A percentile compares a stretch with the other conserved stretches of the same genome.
Evolutionary conservation across 2,888 invertebrate species (phyloP).

Genomic region (Emmelina monodactyla): DNA sequence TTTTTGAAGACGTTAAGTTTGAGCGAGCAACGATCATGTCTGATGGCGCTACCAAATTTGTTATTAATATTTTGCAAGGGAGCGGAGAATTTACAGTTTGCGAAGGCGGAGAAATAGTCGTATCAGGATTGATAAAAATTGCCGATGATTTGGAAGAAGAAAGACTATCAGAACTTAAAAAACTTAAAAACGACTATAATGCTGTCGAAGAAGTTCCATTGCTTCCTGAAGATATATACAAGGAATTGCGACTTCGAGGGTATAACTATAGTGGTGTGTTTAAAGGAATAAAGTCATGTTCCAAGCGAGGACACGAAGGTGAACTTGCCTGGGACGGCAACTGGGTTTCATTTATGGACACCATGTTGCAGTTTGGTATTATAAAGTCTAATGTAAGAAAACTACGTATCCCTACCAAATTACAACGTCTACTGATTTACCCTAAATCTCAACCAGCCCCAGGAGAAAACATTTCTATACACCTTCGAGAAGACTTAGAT

Average conservation of each 20-base stretch:
- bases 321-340: constrained; percentile 86
- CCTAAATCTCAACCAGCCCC: constrained; percentile 70
- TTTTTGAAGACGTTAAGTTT: constrained; percentile 90
- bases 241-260: constrained; percentile 83
- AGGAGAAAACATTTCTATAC: constrained; percentile 63
- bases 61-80: constrained; percentile 83
- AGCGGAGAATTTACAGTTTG: constrained; percentile 87
- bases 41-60: constrained; percentile 83
- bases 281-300: constrained; percentile 79
- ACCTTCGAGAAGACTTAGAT: constrained; percentile 74
- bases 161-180: constrained; percentile 57
- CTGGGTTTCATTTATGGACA: constrained; percentile 96
- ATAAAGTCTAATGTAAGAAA: constrained; percentile 78
- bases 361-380: constrained; percentile 93
- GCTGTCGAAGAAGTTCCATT: constrained; percentile 58
- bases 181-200: constrained; percentile 31
- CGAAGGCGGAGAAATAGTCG: constrained; percentile 84
- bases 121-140: constrained; percentile 77
- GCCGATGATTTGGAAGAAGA: constrained; percentile 71
- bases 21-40: constrained; percentile 93
- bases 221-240: constrained; percentile 77
- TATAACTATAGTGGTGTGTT: constrained; percentile 87
- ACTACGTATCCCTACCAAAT: constrained; percentile 87
- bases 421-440: constrained; percentile 83
- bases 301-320: constrained; percentile 75